These are phyloP conservation scores for Megalops cyprinoides DNA, from an alignment of 2,797 vertebrate genomes.

Conservation along the genomic window DNA sequence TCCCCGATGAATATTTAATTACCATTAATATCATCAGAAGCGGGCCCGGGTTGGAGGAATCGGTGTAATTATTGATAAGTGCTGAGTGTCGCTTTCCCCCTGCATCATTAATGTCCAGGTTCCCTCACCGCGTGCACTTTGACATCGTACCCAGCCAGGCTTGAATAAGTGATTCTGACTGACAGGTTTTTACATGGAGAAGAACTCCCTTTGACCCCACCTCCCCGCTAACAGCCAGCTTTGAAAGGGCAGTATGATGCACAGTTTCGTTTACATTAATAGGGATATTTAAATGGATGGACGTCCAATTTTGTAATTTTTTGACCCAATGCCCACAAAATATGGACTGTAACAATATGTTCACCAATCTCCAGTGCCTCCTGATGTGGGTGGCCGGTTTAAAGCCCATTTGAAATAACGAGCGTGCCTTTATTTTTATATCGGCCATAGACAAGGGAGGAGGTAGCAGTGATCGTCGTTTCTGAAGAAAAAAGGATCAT, in stretches of 20 bases:
- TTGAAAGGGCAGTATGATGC: too few relatives aligned
- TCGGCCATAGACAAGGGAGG: neutral
- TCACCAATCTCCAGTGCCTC: neutral
- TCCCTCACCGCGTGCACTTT: neutral
- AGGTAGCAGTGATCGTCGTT: too few relatives aligned
- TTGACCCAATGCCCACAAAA: too few relatives aligned
- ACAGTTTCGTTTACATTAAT: too few relatives aligned
- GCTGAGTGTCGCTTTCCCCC: conserved; percentile 40
- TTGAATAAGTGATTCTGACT: neutral
- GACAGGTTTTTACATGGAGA: neutral
- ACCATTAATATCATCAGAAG: conserved; percentile 53
- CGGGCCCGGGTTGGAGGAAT: conserved; percentile 50
- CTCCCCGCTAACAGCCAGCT: too few relatives aligned
- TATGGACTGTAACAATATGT: too few relatives aligned
- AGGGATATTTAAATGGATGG: too few relatives aligned
- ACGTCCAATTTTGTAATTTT: too few relatives aligned
- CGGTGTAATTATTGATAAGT: conserved; percentile 61
- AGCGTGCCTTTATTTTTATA: neutral
- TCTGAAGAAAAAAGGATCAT: neutral
- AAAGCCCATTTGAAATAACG: neutral
- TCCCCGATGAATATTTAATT: conserved; percentile 62
- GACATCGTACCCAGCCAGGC: neutral
- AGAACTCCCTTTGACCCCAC: neutral
- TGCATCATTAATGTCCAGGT: conserved; percentile 57
- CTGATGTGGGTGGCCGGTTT: neutral